phyloP scores from a whole-genome alignment of 2,888 invertebrate genomes.

The Chymomyza caudatula region DNA sequence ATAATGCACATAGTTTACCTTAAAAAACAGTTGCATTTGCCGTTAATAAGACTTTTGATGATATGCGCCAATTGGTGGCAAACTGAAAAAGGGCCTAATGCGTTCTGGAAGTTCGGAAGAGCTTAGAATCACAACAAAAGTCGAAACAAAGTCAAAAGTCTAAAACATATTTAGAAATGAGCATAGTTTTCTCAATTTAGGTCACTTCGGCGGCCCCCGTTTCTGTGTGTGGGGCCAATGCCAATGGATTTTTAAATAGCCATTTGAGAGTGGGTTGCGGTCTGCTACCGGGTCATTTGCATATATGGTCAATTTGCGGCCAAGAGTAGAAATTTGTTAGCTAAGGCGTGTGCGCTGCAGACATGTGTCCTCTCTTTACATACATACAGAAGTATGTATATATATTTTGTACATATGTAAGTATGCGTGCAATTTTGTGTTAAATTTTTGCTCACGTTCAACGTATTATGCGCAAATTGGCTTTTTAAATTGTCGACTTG shows the following conservation, averaged over 20 bases:
- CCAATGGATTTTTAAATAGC: slow-evolving; percentile 59
- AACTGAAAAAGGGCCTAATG: no score
- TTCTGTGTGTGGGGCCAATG: slow-evolving; percentile 14
- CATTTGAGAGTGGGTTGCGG: slow-evolving; percentile 21
- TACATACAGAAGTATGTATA: background rate
- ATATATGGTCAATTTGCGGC: slow-evolving; percentile 46
- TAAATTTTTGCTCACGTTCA: slow-evolving; percentile 73
- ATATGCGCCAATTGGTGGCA: no score
- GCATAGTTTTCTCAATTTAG: slow-evolving; percentile 34
- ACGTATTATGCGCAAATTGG: slow-evolving; percentile 75
- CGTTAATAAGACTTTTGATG: no score
- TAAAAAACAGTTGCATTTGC: no score
- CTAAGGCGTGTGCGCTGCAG: background rate
- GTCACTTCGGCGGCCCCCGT: slow-evolving; percentile 38
- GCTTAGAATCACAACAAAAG: no score
- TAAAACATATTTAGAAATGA: slow-evolving; percentile 9
- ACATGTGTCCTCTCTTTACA: background rate
- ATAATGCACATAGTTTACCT: no score
- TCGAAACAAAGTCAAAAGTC: no score
- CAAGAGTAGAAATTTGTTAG: slow-evolving; percentile 31
- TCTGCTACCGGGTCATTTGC: slow-evolving; percentile 37
- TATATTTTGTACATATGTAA: background rate
- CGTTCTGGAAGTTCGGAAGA: no score
- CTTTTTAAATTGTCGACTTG: slow-evolving; percentile 73
- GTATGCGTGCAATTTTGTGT: slow-evolving; percentile 42